A percentile compares a stretch with the other conserved stretches of the same genome.
These are phyloP conservation scores for Eumerus sabulonum DNA, from an alignment of 2,888 invertebrate species.

Conservation along the genomic window DNA sequence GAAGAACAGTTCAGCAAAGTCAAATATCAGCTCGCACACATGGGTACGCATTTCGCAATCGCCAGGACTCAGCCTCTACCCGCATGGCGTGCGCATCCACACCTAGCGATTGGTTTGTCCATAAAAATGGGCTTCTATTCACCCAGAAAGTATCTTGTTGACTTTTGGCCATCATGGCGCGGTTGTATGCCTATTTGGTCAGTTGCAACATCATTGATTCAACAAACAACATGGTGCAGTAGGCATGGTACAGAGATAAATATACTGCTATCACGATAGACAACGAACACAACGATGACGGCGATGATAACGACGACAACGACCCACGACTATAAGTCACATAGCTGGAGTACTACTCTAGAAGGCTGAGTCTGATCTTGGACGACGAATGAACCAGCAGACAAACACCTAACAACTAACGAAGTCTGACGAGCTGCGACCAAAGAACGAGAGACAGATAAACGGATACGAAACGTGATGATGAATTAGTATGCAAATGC, in stretches of 20 bases:
- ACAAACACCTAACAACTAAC: no score
- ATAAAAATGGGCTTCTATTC: conserved; percentile 26
- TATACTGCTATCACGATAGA: conserved; percentile 49
- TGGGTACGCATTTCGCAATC: no score
- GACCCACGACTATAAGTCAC: background rate
- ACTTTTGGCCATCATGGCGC: conserved; percentile 35
- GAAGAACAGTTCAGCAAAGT: no score
- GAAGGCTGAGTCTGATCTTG: no score
- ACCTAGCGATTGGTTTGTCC: conserved; percentile 26
- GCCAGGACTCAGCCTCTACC: conserved; percentile 16
- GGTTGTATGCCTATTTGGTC: conserved; percentile 36
- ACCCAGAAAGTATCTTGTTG: conserved; percentile 49
- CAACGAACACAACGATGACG: conserved; percentile 12
- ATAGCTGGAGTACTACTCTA: background rate
- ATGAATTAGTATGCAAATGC: conserved; percentile 67
- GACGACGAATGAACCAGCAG: no score
- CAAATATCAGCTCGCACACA: no score
- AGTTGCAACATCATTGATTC: conserved; percentile 52
- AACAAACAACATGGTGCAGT: conserved; percentile 31
- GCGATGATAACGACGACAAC: conserved; percentile 17
- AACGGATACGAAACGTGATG: conserved; percentile 52
- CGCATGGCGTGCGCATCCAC: conserved; percentile 43
- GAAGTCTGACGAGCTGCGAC: no score
- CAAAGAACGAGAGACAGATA: conserved; percentile 33
- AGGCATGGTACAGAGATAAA: conserved; percentile 34